These are phyloP conservation scores for Sinonovacula constricta DNA, from an alignment of 1,140 invertebrate species.

Conservation along the genomic window DNA sequence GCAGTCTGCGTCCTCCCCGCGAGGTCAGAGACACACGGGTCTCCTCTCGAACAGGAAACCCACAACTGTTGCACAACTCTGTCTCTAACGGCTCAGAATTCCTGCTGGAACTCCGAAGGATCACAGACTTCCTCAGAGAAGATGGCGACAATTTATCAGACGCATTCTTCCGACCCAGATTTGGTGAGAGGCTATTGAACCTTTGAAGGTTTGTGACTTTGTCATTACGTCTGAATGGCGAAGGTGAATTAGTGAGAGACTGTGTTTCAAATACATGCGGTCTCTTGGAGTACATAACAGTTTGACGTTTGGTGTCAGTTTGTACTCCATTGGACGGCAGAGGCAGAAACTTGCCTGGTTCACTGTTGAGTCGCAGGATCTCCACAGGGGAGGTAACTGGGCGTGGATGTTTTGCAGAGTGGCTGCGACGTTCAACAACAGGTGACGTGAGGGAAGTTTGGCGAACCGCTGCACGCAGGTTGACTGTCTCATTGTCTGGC, in stretches of 20 bases:
- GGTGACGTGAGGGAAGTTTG: neutral
- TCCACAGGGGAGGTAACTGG: neutral
- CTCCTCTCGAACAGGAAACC: slow-evolving; percentile 55
- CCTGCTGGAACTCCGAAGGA: slow-evolving; percentile 22
- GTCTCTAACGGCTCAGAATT: slow-evolving; percentile 38
- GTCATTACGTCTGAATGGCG: neutral
- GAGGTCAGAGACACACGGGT: slow-evolving; percentile 51
- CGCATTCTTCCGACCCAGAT: slow-evolving; percentile 25
- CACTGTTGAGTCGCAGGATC: neutral
- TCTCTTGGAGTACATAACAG: neutral
- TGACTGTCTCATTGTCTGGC: neutral
- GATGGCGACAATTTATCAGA: slow-evolving; percentile 29
- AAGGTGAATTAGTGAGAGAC: slow-evolving; percentile 39
- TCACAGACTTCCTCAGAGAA: slow-evolving; percentile 41
- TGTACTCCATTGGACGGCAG: neutral
- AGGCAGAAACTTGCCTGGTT: neutral
- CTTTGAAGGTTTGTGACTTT: slow-evolving; percentile 24
- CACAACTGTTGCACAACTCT: slow-evolving; percentile 55
- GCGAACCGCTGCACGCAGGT: neutral
- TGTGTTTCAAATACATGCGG: slow-evolving; percentile 18
- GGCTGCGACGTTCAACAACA: neutral
- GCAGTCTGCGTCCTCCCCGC: slow-evolving; percentile 30
- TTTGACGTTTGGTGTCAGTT: neutral
- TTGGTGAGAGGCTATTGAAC: slow-evolving; percentile 40
- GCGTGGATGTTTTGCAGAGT: neutral